Evolutionary conservation across 2,113 vertebrate genomes (phyloP), one percentile per base, ranked within the genome.

Genomic region (Conger conger): DNA sequence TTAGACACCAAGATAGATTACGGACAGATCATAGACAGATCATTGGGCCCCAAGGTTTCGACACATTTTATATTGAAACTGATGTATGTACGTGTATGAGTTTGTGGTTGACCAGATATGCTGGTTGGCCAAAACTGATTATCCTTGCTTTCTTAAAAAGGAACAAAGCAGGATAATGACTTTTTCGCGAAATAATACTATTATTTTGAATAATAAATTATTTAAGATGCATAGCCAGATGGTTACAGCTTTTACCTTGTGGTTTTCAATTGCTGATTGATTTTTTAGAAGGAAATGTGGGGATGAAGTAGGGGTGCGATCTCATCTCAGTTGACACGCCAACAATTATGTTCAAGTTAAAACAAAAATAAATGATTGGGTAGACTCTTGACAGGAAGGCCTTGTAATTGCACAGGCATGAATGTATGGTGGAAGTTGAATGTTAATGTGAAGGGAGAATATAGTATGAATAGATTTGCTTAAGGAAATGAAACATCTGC

Each of bases 361-460:
- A 90, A 88, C 89, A 87, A 84, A 91, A 89, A 93, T 91, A 57
- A 81, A 80, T 50, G 13, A 87, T 93, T 91, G 88, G 88, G 87
- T 87, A 89, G 86, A 86, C 85, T 87, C 88, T 60, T 81, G n/a
- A 79, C 79, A 86, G 90, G 86, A 87, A 91, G 88, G 83, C 88
- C 91, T 87, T 82, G 87, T 93, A 92, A 93, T 93, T 92, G 90
- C 90, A 84, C 30, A 0, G 85, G 78, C 86, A 90, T 86, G 87
- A 76, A 53, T 40, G 88, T 80, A 17, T 87, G 90, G 89, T 83
- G 63, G 60, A 78, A 78, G 68, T 36, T 83, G 57, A 40, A 76
- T 63, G 60, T 57, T 37, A 76, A 73, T 36, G 36, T 57, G 57
- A 15, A 63, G 60, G 38, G 40, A 23, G 57, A 17, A 30, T 27